Evolutionary conservation across 2,113 vertebrate species (phyloP).

Genomic region (Nothoprocta perdicaria): DNA sequence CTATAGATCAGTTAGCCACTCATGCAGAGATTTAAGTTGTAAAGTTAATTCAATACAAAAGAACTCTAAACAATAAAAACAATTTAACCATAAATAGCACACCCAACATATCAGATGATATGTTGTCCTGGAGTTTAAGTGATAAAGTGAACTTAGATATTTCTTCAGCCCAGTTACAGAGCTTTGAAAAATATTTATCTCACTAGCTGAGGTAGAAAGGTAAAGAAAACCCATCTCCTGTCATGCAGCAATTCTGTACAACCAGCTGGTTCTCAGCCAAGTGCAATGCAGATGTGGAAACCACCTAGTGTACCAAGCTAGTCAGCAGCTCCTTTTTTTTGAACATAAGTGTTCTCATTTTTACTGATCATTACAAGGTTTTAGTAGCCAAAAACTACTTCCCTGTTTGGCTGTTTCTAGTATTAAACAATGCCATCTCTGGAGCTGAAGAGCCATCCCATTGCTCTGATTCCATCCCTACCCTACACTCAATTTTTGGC

Average conservation of each 20-base stretch:
- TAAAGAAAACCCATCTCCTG: neutral
- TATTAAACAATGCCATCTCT: neutral
- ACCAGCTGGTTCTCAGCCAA: neutral
- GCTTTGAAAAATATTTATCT: neutral
- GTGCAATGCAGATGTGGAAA: neutral
- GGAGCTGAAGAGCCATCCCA: neutral
- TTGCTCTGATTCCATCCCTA: neutral
- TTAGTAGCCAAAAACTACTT: neutral
- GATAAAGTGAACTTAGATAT: neutral
- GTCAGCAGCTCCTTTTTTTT: neutral
- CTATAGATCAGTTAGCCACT: neutral
- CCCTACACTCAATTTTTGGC: neutral
- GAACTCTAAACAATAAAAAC: neutral
- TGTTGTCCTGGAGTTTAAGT: neutral
- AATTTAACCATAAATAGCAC: neutral
- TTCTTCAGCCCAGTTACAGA: neutral
- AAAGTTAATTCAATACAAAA: neutral
- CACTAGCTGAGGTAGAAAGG: neutral
- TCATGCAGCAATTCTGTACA: accelerated
- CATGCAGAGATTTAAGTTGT: neutral
- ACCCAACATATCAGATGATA: neutral
- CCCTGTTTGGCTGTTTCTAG: neutral
- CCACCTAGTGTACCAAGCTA: neutral
- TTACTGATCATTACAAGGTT: neutral
- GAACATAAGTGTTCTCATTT: neutral